These are phyloP conservation scores for Eolophus roseicapilla DNA, from an alignment of 2,113 vertebrate genomes.

Conservation along the genomic window DNA sequence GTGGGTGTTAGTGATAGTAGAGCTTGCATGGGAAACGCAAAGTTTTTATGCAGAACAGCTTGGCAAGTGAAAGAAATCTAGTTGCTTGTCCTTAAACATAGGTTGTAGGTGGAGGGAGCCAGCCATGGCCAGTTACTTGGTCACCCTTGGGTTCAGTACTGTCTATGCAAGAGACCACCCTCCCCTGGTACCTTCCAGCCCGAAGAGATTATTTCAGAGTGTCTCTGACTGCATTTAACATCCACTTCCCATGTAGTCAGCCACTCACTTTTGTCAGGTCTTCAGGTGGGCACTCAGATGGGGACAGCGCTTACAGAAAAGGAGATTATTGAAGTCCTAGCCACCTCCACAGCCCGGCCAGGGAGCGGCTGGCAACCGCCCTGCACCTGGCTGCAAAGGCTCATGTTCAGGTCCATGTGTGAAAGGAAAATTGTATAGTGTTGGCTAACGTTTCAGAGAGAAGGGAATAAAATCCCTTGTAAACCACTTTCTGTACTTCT, in stretches of 20 bases:
- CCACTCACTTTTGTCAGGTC: neutral
- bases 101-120: neutral
- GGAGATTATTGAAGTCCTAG: neutral
- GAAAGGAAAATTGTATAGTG: rapidly evolving
- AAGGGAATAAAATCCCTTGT: neutral
- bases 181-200: rapidly evolving
- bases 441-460: neutral
- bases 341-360: rapidly evolving
- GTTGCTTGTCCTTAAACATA: neutral
- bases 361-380: neutral
- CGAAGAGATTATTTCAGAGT: neutral
- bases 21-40: neutral
- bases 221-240: neutral
- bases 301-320: neutral
- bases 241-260: rapidly evolving
- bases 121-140: neutral
- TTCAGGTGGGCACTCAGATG: neutral
- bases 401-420: rapidly evolving
- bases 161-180: neutral
- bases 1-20: neutral
- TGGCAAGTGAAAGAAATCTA: rapidly evolving
- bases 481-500: neutral
- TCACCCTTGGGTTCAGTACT: rapidly evolving
- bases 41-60: neutral
- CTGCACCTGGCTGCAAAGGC: neutral